Conservation (phyloP, 2,113 vertebrate genomes). For the Petrocephalus microphthalmus region DNA sequence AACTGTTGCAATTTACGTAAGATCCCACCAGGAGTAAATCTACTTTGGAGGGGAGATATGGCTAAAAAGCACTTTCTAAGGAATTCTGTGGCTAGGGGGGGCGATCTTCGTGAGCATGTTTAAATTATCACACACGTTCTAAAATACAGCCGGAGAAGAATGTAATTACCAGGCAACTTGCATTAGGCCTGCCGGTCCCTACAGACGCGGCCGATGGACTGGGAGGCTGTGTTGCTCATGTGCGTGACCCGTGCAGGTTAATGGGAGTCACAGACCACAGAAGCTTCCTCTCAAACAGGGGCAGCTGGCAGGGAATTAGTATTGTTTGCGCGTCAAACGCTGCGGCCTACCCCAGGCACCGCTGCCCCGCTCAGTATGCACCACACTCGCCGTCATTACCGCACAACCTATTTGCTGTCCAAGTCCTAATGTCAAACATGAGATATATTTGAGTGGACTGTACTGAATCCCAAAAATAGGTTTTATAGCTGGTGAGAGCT, state of each 20-base stretch:
- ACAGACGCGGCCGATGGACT: conserved; percentile 53
- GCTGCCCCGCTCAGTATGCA: background rate
- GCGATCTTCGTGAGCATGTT: background rate
- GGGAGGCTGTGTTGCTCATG: conserved; percentile 41
- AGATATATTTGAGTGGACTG: background rate
- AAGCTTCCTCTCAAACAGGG: background rate
- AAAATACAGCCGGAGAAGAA: conserved; percentile 30
- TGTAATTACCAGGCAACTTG: conserved; percentile 58
- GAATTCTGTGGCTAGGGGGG: background rate
- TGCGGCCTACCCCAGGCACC: background rate
- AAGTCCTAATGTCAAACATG: conserved; percentile 8
- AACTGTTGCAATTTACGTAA: background rate
- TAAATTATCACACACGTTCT: background rate
- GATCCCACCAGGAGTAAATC: background rate
- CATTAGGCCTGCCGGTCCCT: conserved; percentile 54
- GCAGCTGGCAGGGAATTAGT: background rate
- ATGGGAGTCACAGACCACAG: conserved; percentile 47
- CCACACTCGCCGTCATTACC: background rate
- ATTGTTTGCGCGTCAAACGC: background rate
- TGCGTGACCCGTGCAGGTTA: conserved; percentile 51
- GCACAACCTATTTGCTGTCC: background rate
- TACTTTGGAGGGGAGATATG: background rate
- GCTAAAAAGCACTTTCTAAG: background rate
- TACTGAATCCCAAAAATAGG: background rate
- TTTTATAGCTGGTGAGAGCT: background rate